phyloP scores from a whole-genome alignment of 2,888 invertebrate species.

The Aphodius sticticus region DNA sequence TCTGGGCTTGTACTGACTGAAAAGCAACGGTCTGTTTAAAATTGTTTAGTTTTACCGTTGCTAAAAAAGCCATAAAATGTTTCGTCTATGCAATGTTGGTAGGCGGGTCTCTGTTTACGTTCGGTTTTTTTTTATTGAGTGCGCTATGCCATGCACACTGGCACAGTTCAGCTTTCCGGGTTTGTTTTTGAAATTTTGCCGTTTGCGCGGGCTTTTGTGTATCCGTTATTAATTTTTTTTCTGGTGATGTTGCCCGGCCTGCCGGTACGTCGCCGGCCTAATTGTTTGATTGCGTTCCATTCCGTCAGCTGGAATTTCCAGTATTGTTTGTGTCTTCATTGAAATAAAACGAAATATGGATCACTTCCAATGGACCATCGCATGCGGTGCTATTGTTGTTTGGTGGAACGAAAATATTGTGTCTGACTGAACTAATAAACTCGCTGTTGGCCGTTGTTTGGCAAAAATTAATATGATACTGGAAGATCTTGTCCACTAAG shows the following conservation, averaged over 20 bases:
- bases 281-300: background rate
- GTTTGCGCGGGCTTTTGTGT: background rate
- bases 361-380: background rate
- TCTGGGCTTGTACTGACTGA: no score
- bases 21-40: background rate
- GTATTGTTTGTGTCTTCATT: background rate
- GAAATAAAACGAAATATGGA: slow-evolving; percentile 4
- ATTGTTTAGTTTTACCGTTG: background rate
- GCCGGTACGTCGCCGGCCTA: background rate
- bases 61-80: background rate
- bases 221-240: background rate
- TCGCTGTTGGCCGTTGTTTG: no score
- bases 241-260: background rate
- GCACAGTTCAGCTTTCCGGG: background rate
- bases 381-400: background rate
- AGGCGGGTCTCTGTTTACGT: background rate
- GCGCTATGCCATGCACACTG: background rate
- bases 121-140: background rate
- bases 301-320: background rate
- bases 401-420: no score
- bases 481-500: no score
- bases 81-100: background rate
- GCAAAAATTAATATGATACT: no score
- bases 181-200: background rate
- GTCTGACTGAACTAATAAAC: no score